Conservation (phyloP, 2,797 vertebrate species). For the Gymnothorax reevesii region DNA sequence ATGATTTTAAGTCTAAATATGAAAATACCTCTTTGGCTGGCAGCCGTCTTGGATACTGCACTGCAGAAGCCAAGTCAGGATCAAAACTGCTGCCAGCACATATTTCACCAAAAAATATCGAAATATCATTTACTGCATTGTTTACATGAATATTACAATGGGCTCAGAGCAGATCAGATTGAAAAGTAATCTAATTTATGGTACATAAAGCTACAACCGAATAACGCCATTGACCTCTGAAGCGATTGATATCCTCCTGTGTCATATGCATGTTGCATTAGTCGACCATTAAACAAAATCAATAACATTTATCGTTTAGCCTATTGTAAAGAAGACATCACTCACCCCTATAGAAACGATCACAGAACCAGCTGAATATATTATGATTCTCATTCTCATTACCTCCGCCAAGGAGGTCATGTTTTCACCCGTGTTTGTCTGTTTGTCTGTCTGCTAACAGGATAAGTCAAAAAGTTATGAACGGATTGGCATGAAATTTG, state of each 20-base stretch:
- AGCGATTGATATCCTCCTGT: neutral
- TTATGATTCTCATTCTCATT: too few relatives aligned
- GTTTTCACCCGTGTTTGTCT: too few relatives aligned
- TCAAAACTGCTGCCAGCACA: neutral
- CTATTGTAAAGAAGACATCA: neutral
- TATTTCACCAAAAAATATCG: neutral
- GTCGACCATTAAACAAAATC: neutral
- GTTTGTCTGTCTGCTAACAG: too few relatives aligned
- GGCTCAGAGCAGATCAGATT: neutral
- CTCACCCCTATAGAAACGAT: neutral
- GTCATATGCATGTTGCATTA: neutral
- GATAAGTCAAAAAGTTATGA: too few relatives aligned
- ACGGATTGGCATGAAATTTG: too few relatives aligned
- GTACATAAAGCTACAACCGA: neutral
- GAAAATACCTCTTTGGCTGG: neutral
- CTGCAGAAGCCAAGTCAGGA: neutral
- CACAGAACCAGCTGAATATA: neutral
- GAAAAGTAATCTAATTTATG: too few relatives aligned
- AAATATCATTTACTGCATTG: neutral
- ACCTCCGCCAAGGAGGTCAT: too few relatives aligned
- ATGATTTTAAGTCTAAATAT: too few relatives aligned
- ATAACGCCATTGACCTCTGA: neutral
- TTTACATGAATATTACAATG: neutral
- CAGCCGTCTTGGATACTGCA: neutral
- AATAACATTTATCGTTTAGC: neutral